Conservation (phyloP, 2,888 invertebrate genomes). For the Agonum fuliginosum region DNA sequence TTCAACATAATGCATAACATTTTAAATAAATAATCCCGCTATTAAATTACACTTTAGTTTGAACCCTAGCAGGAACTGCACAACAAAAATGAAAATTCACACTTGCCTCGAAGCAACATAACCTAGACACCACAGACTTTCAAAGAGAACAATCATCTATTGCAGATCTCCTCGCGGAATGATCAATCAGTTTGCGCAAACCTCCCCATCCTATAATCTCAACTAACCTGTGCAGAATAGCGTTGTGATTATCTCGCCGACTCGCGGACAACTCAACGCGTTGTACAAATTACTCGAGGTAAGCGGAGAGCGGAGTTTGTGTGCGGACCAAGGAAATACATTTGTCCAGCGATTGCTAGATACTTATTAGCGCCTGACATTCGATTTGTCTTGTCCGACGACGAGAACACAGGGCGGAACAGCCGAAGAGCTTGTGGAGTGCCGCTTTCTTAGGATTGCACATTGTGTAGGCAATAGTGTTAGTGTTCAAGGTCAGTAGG, state of each 20-base stretch:
- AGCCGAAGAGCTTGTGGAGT: not conserved
- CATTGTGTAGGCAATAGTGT: too few species aligned
- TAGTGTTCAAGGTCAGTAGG: not conserved
- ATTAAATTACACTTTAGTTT: not conserved
- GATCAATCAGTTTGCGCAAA: slow-evolving; percentile 6
- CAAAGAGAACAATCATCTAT: slow-evolving; percentile 5
- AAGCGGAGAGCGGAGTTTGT: slow-evolving; percentile 40
- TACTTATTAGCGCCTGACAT: slow-evolving; percentile 75
- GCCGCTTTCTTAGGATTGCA: too few species aligned
- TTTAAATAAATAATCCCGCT: not conserved
- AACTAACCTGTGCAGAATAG: slow-evolving; percentile 1
- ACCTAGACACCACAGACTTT: too few species aligned
- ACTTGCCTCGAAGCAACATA: slow-evolving; percentile 1
- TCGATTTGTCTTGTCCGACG: slow-evolving; percentile 74
- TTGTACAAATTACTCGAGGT: slow-evolving; percentile 53
- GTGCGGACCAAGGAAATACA: slow-evolving; percentile 68
- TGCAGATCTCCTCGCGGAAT: slow-evolving; percentile 1
- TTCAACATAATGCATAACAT: not conserved
- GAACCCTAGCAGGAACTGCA: not conserved
- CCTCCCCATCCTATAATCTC: slow-evolving; percentile 47
- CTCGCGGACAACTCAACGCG: slow-evolving; percentile 23
- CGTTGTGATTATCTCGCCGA: slow-evolving; percentile 51
- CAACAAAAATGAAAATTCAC: not conserved
- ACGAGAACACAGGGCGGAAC: slow-evolving; percentile 65
- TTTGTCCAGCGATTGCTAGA: slow-evolving; percentile 73